Base-by-base conservation (phyloP, 1,140 invertebrate species). In the Drosophila tropicalis region DNA sequence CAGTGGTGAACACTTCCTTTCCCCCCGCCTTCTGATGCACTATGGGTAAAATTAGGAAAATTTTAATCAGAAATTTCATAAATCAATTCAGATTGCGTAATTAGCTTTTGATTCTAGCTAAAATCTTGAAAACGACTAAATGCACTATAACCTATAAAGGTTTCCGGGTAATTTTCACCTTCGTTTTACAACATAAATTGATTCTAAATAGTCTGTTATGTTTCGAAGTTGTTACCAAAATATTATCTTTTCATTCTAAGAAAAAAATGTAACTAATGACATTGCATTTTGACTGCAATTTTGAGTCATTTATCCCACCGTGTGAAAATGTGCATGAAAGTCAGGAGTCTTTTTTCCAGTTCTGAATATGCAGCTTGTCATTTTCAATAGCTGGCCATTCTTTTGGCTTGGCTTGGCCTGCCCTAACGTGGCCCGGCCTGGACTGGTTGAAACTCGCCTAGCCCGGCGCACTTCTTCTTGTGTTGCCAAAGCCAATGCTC, bases 351-450 rank as follows among this genome's bases (percentile, higher is more conserved):
- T 62, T 17, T 75, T 83, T 54, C 76, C 44, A 51, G 44, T 51
- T 51, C 44, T 87, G 76, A 81, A 87, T 83, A 81, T 89, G 68
- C 77, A 87, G 82, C 57, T 77, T 80, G 76, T 77, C 72, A 87
- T 74, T 87, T 74, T 55, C 79, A 77, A 66, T 51, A 73, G 60
- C 74, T 54, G 74, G 64, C 56, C 65, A 39, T 55, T 68, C 60
- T 57, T 61, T 40, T 44, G 34, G 29, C 67, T 36, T 58, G 44
- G 44, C 9, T 22, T 51, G 44, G 44, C 17, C 6, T 51, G 17
- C n/a, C 9, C 17, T 19, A 15, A 6, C 25, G n/a, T 65, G 55
- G 40, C 36, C 60, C 36, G 34, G 25, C 57, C 13, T 39, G 17
- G 44, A 9, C 6, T 51, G 17, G 44, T 12, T 12, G 10, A 19